Conservation (phyloP, 2,888 invertebrate genomes). For the Brachyptera risi region DNA sequence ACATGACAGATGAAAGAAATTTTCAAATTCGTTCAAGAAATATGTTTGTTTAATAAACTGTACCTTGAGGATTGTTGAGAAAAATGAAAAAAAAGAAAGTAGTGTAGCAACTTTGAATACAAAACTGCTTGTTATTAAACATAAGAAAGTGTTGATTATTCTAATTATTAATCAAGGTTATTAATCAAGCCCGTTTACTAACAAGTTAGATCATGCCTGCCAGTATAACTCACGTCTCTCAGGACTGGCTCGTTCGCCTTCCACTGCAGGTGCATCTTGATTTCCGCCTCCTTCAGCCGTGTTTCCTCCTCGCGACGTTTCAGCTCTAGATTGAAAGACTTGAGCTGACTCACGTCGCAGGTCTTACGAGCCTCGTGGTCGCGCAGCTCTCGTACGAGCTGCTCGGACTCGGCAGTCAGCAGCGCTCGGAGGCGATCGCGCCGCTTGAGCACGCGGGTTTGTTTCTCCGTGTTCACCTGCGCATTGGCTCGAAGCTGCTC, state of each 20-base stretch:
- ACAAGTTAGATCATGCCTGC: no score
- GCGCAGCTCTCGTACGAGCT: conserved; percentile 12
- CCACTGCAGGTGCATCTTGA: conserved; percentile 30
- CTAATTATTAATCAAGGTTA: no score
- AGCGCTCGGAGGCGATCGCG: conserved; percentile 18
- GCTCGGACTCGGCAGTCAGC: conserved; percentile 9
- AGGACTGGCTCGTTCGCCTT: conserved; percentile 24
- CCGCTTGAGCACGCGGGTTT: not conserved
- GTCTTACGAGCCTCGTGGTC: not conserved
- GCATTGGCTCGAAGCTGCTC: conserved; percentile 15
- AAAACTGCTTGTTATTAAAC: no score
- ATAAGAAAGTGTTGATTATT: no score
- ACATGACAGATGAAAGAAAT: no score
- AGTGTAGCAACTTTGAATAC: no score
- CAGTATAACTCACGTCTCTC: conserved; percentile 30
- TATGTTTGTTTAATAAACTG: no score
- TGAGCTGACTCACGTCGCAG: not conserved
- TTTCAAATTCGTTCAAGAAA: no score
- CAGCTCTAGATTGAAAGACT: conserved; percentile 22
- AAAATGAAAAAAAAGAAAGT: no score
- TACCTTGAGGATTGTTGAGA: no score
- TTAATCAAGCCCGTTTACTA: no score
- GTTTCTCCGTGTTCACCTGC: conserved; percentile 4
- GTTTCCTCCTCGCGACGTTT: conserved; percentile 22
- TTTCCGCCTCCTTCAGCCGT: conserved; percentile 26